A percentile compares a stretch with the other conserved stretches of the same genome.
Evolutionary conservation across 2,888 invertebrate genomes (phyloP).

Genomic region (Dynastes tityus): DNA sequence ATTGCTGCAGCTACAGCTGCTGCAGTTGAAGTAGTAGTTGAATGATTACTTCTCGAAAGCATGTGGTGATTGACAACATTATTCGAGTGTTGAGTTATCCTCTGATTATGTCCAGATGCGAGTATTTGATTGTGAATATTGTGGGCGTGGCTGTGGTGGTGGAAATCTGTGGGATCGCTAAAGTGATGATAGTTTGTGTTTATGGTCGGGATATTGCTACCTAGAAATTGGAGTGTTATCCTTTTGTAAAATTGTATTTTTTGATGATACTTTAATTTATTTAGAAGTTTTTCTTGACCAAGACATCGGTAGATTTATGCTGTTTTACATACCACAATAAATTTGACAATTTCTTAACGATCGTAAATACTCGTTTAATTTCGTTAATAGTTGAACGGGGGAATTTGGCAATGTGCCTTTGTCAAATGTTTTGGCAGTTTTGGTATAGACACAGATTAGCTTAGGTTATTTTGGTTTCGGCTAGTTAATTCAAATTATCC

Average conservation of each 20-base stretch:
- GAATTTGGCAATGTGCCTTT: no score
- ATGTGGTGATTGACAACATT: conserved; percentile 68
- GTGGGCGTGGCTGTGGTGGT: conserved; percentile 67
- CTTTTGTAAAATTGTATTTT: not conserved
- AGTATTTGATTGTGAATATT: conserved; percentile 69
- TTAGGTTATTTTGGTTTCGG: no score
- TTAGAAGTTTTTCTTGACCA: no score
- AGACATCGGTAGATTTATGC: no score
- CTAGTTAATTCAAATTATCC: no score
- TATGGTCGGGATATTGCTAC: conserved; percentile 62
- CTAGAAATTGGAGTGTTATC: conserved; percentile 51
- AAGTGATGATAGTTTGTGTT: conserved; percentile 69
- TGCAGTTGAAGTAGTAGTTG: conserved; percentile 69
- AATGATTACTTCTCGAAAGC: conserved; percentile 66
- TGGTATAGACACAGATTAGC: no score
- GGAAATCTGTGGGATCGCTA: conserved; percentile 68
- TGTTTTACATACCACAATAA: no score
- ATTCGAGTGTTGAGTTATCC: conserved; percentile 65
- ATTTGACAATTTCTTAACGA: no score
- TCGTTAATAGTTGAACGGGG: no score
- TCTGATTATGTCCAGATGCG: conserved; percentile 64
- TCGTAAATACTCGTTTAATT: no score
- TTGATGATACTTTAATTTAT: no score
- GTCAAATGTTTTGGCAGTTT: no score
- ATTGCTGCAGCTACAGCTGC: conserved; percentile 71